Evolutionary conservation across 2,797 vertebrate genomes (phyloP), one percentile per base, ranked within the genome.

Genomic region (Esox lucius): DNA sequence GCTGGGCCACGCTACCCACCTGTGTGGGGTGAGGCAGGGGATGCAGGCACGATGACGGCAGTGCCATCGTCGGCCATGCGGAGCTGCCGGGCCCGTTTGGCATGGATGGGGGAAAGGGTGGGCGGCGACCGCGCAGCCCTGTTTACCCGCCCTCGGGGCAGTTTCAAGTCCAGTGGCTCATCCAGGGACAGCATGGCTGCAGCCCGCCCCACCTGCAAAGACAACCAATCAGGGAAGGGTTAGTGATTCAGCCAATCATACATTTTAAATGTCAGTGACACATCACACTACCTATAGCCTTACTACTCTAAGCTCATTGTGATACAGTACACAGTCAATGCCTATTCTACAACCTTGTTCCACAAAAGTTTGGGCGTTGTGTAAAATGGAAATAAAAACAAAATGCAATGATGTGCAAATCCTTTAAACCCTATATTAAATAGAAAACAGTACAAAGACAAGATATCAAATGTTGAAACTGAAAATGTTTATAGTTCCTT

Each of bases 101-200:
- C 91, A 81, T 93, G 85, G 56, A 92, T 87, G 3, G 83, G 75
- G 76, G 81, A 88, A 5, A 72, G 87, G 62, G 86, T 86, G 0
- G 92, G 86, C 1, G 91, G 67, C 0, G 86, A 91, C 65, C 90
- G 84, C 1, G 83, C 73, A 4, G 87, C 87, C 82, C 94, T 94
- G 84, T 85, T 87, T 0, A 84, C 90, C 75, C 94, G 92, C 90
- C 56, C 56, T 6, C 89, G 94, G 72, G 95, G 97, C 85, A 98
- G 93, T 89, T 98, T 99, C 84, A 99, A 94, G 92, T 99, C 97
- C 71, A 99, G 92, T 26, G 97, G 97, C 91, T 99, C 97, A 22
- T 99, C 97, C 92, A 98, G 86, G 69, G 96, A 98, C 89, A 98
- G 94, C 97, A 98, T 98, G 91, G 81, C 89, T 73, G 48, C 82